Evolutionary conservation across 1,140 invertebrate genomes (phyloP), one percentile per base, ranked within the genome.

Genomic region (Drosophila pseudoobscura): DNA sequence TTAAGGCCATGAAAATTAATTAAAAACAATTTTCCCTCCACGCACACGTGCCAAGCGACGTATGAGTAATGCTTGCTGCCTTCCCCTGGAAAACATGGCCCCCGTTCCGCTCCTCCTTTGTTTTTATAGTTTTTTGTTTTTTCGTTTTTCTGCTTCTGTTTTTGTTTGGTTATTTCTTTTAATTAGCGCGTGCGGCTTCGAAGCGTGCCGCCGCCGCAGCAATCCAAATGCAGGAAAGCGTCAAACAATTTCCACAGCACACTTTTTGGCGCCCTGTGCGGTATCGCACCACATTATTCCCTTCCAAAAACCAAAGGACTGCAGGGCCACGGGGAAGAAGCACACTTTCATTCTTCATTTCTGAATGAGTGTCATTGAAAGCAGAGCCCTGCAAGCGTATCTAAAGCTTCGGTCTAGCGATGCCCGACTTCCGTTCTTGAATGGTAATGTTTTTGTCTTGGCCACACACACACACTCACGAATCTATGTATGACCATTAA

Each of bases 1-100:
- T 78, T 74, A 75, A 87, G 80, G 80, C 63, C 78, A 75, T 75
- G 46, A 57, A 87, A 87, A 82, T 85, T 85, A 87, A 85, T 87
- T 85, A 87, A 85, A 75, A 66, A 80, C 65, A 87, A 87, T 87
- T 87, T 70, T 63, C 69, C 61, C 71, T 69, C 78, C 62, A 68
- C 60, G 78, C 77, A 78, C 80, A 78, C 61, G 75, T 69, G 66
- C 56, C 76, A 61, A 54, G 57, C 63, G 78, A 70, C 74, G 69
- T 75, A 87, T 87, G 45, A 76, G 78, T 79, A 56, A 87, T 85
- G 51, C 56, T 29, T 49, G 68, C 43, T 56, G 35, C 49, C 70
- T 43, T 49, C 13, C 51, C 15, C 26, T 45, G 35, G 39, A 24
- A 59, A 57, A 35, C 31, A 56, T 15, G n/a, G 15, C 51, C 35